Evolutionary conservation across 2,797 vertebrate species (phyloP).

Genomic region (Eutrigla gurnardus): DNA sequence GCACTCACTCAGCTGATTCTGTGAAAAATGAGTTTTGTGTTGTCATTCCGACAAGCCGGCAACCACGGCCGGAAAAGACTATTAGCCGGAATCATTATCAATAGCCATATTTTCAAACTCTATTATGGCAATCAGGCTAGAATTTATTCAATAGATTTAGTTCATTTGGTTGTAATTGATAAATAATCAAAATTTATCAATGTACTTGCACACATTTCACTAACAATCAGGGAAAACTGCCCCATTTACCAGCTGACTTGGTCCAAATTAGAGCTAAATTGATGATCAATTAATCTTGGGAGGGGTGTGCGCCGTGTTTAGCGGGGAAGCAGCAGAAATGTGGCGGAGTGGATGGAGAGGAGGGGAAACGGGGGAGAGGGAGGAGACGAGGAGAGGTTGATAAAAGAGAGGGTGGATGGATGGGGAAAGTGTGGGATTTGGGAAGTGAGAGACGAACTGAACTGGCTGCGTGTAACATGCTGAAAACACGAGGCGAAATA

Average conservation of each 20-base stretch:
- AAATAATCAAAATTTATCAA: constrained; percentile 99
- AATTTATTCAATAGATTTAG: constrained; percentile 99
- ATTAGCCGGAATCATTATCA: constrained; percentile 99
- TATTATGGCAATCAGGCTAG: constrained; percentile 99
- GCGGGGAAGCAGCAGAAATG: constrained; percentile 95
- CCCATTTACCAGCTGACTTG: constrained; percentile 99
- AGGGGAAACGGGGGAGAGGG: constrained; percentile 17
- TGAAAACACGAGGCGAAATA: constrained; percentile 82
- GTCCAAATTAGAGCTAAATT: constrained; percentile 99
- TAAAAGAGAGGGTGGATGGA: constrained; percentile 74
- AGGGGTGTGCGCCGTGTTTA: constrained; percentile 97
- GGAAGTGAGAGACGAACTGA: constrained; percentile 94
- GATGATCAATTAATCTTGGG: constrained; percentile 99
- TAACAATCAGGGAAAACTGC: constrained; percentile 99
- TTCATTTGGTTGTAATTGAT: constrained; percentile 99
- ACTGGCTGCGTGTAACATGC: constrained; percentile 77
- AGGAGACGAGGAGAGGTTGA: constrained; percentile 59
- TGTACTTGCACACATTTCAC: constrained; percentile 99
- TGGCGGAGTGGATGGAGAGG: constrained; percentile 86
- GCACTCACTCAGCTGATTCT: constrained; percentile 94
- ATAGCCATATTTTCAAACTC: constrained; percentile 99
- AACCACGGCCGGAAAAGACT: constrained; percentile 98
- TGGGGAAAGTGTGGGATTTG: constrained; percentile 86
- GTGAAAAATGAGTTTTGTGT: constrained; percentile 99
- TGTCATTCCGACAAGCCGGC: constrained; percentile 97